phyloP scores from a whole-genome alignment of 2,113 vertebrate genomes.

The Psittacula cyanocephala region DNA sequence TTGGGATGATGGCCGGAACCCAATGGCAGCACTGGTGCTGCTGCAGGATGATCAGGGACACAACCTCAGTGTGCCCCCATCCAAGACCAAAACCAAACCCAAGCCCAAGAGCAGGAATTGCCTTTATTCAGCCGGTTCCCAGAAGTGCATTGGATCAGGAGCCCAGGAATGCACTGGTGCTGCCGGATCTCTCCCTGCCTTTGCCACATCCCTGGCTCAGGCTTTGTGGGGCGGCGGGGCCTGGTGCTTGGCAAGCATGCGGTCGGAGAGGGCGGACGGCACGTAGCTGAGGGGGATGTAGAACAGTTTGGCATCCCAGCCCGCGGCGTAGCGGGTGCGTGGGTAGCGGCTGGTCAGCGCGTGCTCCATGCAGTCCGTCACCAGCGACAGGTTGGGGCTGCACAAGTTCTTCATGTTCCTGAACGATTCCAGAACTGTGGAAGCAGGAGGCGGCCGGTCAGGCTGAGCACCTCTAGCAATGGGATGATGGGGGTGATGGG shows the following conservation, averaged over 20 bases:
- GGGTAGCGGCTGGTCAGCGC: conserved; percentile 75
- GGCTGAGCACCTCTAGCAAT: accelerated
- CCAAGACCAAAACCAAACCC: not conserved
- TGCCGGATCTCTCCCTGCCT: not conserved
- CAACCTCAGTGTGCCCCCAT: no score
- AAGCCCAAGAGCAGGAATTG: not conserved
- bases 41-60: not conserved
- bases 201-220: accelerated
- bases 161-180: not conserved
- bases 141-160: accelerated
- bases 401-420: accelerated
- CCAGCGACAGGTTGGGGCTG: conserved; percentile 66
- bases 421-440: accelerated
- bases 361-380: conserved; percentile 81
- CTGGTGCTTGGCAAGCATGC: not conserved
- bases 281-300: conserved; percentile 76
- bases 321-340: conserved; percentile 70
- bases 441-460: accelerated
- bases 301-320: conserved; percentile 77
- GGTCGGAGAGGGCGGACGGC: conserved; percentile 77
- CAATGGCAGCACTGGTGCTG: not conserved
- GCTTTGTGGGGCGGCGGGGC: conserved; percentile 48
- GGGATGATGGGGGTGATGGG: accelerated
- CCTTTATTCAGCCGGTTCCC: not conserved
- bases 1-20: not conserved